phyloP scores from a whole-genome alignment of 2,113 vertebrate species.

The Melanocharis versteri region DNA sequence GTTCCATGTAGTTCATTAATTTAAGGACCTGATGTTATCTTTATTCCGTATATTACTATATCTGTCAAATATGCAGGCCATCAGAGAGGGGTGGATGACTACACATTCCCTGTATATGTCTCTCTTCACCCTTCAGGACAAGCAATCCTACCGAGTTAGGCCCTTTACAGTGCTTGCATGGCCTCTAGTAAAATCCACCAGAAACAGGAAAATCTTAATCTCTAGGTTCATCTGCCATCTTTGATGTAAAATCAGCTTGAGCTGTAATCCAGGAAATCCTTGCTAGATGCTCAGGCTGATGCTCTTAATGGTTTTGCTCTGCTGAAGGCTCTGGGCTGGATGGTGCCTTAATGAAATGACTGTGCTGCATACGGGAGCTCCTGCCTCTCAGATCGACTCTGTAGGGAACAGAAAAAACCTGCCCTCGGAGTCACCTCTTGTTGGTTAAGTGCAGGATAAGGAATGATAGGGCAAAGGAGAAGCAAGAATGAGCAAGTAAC shows the following conservation, averaged over 20 bases:
- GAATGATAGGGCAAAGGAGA: background rate
- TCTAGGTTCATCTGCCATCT: background rate
- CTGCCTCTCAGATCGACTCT: background rate
- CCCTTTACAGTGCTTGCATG: background rate
- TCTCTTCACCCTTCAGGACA: background rate
- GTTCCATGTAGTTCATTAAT: background rate
- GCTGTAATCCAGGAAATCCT: slow-evolving; percentile 12
- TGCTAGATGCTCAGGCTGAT: background rate
- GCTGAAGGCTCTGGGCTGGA: background rate
- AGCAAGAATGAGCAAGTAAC: background rate
- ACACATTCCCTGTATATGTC: background rate
- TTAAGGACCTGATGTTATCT: background rate
- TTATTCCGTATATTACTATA: background rate
- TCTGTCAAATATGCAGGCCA: background rate
- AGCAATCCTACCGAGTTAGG: background rate
- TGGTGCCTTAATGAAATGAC: background rate
- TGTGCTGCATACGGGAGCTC: background rate
- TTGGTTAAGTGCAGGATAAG: background rate
- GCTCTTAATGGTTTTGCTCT: background rate
- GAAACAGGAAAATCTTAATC: background rate
- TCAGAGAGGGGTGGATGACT: background rate
- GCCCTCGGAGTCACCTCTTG: background rate
- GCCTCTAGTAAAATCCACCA: background rate
- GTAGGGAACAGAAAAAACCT: background rate
- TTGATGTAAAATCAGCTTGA: background rate